These are phyloP conservation scores for Zosterops pallidus DNA, from an alignment of 2,113 vertebrate species.

Conservation along the genomic window DNA sequence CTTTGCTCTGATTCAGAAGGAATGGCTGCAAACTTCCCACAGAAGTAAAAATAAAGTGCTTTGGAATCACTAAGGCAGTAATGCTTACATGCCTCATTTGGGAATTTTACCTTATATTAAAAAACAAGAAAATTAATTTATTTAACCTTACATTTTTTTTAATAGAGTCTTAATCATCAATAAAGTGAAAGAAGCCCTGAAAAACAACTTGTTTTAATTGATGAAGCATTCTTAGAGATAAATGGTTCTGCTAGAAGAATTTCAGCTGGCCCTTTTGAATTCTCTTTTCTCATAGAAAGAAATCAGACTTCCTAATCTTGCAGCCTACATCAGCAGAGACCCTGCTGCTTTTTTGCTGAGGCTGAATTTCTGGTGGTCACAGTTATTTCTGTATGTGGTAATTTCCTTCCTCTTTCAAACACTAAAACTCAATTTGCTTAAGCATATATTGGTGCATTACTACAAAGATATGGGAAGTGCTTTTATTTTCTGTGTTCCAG, in stretches of 20 bases:
- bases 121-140: background rate
- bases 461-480: background rate
- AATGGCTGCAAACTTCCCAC: background rate
- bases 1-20: background rate
- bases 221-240: background rate
- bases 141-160: background rate
- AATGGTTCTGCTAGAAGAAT: background rate
- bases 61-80: background rate
- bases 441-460: background rate
- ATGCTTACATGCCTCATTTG: background rate
- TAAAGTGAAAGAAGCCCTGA: background rate
- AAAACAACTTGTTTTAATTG: background rate
- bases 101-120: background rate
- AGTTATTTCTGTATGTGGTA: background rate
- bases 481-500: constrained; percentile 13
- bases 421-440: background rate
- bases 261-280: background rate
- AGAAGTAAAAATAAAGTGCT: background rate
- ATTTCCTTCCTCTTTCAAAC: constrained; percentile 21
- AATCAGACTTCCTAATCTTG: background rate
- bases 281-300: background rate
- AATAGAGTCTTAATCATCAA: background rate
- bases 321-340: background rate
- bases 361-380: background rate
- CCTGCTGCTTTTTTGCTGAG: background rate